Percentiles rank a stretch among this genome's conserved stretches.
phyloP scores from a whole-genome alignment of 2,797 vertebrate genomes.

The Morelia viridis region DNA sequence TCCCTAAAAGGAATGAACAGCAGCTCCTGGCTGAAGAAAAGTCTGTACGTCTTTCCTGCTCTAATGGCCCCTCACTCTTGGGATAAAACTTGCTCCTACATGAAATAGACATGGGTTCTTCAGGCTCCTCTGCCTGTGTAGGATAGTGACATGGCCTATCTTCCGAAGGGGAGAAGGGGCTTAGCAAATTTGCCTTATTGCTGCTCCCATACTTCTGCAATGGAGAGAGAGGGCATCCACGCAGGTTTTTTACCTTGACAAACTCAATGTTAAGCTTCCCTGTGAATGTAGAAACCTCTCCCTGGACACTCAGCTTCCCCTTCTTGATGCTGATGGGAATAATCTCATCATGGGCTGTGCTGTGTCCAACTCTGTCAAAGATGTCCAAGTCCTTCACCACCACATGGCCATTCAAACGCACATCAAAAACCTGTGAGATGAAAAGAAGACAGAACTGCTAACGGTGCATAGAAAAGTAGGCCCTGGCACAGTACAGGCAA shows the following conservation, averaged over 20 bases:
- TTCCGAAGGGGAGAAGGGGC: no score
- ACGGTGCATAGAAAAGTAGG: background rate
- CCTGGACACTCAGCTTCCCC: slow-evolving; percentile 93
- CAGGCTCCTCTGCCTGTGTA: background rate
- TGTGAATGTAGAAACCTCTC: slow-evolving; percentile 96
- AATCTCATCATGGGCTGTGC: slow-evolving; percentile 95
- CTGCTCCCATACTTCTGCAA: background rate
- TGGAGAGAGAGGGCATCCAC: background rate
- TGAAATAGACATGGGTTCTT: background rate
- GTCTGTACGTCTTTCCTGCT: background rate
- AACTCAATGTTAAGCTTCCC: slow-evolving; percentile 95
- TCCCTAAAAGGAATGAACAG: background rate
- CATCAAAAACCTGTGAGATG: slow-evolving; percentile 88
- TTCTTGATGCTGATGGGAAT: slow-evolving; percentile 91
- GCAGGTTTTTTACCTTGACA: slow-evolving; percentile 85
- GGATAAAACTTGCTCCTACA: background rate
- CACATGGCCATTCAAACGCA: slow-evolving; percentile 91
- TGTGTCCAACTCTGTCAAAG: slow-evolving; percentile 97
- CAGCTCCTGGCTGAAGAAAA: background rate
- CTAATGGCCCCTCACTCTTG: background rate
- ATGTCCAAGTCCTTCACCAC: slow-evolving; percentile 98
- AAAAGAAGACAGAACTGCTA: slow-evolving; percentile 40
- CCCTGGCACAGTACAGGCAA: background rate
- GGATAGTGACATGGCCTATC: background rate
- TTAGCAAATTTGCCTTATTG: background rate